phyloP scores from a whole-genome alignment of 1,140 invertebrate species.

The Belonocnema kinseyi region DNA sequence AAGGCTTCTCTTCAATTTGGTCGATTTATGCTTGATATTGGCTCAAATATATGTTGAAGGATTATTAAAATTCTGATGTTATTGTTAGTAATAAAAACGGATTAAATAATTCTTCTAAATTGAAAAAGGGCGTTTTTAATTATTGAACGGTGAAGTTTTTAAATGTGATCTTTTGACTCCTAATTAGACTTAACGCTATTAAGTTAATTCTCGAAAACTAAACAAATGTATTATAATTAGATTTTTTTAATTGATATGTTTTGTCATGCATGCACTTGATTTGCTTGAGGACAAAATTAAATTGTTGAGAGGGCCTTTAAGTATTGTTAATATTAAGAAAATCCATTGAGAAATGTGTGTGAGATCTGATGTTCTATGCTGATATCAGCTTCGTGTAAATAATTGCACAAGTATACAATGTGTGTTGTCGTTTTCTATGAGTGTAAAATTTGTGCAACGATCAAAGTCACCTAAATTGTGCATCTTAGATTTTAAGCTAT shows the following conservation, averaged over 20 bases:
- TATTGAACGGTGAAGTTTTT: no score
- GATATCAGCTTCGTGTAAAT: background rate
- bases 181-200: no score
- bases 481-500: background rate
- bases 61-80: no score
- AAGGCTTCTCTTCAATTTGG: background rate
- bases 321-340: conserved; percentile 30
- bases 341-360: background rate
- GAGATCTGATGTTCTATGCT: background rate
- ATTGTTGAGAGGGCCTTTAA: background rate
- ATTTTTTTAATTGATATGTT: background rate
- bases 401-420: conserved; percentile 28
- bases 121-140: no score
- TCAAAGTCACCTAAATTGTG: background rate
- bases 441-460: conserved; percentile 15
- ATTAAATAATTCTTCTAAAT: no score
- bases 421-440: conserved; percentile 24
- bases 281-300: background rate
- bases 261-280: background rate
- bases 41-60: no score
- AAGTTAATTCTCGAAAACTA: no score
- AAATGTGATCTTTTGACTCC: no score
- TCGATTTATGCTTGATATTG: no score
- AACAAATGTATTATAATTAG: no score
- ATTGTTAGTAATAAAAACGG: no score